Percentiles rank a stretch among this genome's conserved stretches.
These are phyloP conservation scores for Leptinotarsa rubiginosa DNA, from an alignment of 2,888 invertebrate genomes.

Conservation along the genomic window DNA sequence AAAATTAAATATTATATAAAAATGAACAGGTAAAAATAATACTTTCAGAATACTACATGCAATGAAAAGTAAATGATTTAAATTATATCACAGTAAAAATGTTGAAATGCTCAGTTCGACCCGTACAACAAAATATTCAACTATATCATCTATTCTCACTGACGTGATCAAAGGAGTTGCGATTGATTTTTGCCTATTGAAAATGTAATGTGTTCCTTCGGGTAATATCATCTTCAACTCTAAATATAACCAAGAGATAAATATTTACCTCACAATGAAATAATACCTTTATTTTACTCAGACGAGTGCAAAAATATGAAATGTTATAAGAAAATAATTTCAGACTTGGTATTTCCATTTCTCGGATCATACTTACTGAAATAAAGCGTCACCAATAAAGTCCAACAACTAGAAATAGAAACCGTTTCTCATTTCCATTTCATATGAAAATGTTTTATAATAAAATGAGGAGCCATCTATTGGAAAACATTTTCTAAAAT, in stretches of 20 bases:
- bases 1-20: slow-evolving; percentile 51
- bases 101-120: slow-evolving; percentile 60
- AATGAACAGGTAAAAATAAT: slow-evolving; percentile 53
- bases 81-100: slow-evolving; percentile 50
- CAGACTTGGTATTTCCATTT: too few species aligned
- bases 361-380: too few species aligned
- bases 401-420: too few species aligned
- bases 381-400: too few species aligned
- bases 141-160: slow-evolving; percentile 27
- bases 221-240: not conserved
- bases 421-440: too few species aligned
- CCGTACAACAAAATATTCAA: slow-evolving; percentile 55
- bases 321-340: too few species aligned
- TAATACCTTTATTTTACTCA: too few species aligned
- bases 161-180: slow-evolving; percentile 14
- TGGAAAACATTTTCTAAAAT: too few species aligned
- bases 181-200: not conserved
- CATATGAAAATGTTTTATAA: too few species aligned
- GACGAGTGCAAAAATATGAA: too few species aligned
- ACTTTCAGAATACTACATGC: slow-evolving; percentile 47
- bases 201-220: not conserved
- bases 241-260: not conserved
- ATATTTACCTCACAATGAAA: not conserved
- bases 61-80: slow-evolving; percentile 46
- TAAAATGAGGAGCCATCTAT: too few species aligned